Conservation (phyloP, 2,113 vertebrate species). For the Poeciliopsis retropinna region DNA sequence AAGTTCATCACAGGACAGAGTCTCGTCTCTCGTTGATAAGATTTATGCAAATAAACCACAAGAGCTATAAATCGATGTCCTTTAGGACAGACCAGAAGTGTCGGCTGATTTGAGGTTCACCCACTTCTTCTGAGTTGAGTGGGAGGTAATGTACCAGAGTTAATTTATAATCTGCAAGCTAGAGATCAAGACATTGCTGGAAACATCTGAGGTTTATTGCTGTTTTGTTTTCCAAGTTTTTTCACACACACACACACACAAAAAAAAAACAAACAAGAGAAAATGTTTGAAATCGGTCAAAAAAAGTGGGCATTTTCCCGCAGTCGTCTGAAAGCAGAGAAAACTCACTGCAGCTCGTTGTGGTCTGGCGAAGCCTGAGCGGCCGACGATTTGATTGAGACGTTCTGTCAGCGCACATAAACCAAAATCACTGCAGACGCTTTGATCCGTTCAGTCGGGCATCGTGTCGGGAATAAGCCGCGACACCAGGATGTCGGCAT, state of each 20-base stretch:
- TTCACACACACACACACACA: not conserved
- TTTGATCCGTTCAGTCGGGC: constrained; percentile 21
- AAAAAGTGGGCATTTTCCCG: not conserved
- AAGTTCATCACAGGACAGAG: not conserved
- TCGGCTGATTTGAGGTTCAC: not conserved
- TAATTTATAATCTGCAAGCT: not conserved
- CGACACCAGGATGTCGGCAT: not conserved
- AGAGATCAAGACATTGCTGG: not conserved
- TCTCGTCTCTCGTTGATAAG: not conserved
- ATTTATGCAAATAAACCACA: not conserved
- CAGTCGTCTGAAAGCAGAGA: constrained; percentile 8
- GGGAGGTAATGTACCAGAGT: not conserved
- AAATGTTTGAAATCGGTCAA: constrained; percentile 14
- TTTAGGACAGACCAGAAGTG: not conserved
- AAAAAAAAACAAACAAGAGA: not conserved
- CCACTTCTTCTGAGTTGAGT: not conserved
- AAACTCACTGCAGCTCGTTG: constrained; percentile 19
- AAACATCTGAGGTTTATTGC: not conserved
- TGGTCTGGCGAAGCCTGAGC: constrained; percentile 25
- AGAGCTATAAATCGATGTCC: not conserved
- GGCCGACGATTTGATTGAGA: constrained; percentile 27
- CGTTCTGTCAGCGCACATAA: constrained; percentile 31
- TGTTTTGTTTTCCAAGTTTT: not conserved
- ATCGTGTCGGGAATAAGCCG: constrained; percentile 11
- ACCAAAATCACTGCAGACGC: constrained; percentile 28